Percentiles rank a stretch among this genome's conserved stretches.
Conservation (phyloP, 2,797 vertebrate species). For the Lepus townsendii region DNA sequence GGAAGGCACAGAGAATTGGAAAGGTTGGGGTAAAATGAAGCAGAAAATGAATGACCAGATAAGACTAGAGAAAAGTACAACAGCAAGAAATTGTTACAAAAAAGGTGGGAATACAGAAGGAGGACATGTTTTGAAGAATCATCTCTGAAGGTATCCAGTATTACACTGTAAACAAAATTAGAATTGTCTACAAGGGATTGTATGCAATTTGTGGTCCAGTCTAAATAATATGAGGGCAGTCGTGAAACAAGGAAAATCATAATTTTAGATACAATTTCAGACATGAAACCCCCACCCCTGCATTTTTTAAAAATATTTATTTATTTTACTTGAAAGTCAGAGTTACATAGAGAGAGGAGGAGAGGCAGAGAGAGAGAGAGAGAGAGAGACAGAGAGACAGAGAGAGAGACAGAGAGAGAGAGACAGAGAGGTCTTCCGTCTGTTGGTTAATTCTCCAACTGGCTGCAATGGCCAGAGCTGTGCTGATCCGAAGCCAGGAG, state of each 20-base stretch:
- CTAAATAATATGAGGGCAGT: slow-evolving; percentile 12
- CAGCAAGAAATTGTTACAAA: slow-evolving; percentile 25
- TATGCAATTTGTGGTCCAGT: not conserved
- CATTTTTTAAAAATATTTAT: no score
- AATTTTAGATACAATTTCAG: slow-evolving; percentile 1
- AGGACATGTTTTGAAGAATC: not conserved
- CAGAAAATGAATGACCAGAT: slow-evolving; percentile 46
- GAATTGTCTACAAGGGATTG: slow-evolving; percentile 11
- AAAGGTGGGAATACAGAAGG: not conserved
- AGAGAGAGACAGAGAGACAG: no score
- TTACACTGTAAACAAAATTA: slow-evolving; percentile 10
- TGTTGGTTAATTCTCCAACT: no score
- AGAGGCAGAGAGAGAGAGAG: no score
- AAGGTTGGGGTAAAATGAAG: slow-evolving; percentile 54
- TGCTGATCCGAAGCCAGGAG: no score
- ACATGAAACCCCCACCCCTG: not conserved
- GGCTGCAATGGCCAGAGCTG: no score
- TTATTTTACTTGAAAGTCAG: no score
- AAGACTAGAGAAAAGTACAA: not conserved
- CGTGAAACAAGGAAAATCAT: slow-evolving; percentile 43
- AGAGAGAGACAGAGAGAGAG: no score
- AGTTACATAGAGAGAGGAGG: no score
- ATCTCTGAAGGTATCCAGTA: not conserved
- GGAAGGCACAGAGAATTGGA: not conserved
- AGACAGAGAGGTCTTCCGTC: no score